Conservation (phyloP, 53 echinoderm and acorn worm genomes). For the Actinopyga echinites region DNA sequence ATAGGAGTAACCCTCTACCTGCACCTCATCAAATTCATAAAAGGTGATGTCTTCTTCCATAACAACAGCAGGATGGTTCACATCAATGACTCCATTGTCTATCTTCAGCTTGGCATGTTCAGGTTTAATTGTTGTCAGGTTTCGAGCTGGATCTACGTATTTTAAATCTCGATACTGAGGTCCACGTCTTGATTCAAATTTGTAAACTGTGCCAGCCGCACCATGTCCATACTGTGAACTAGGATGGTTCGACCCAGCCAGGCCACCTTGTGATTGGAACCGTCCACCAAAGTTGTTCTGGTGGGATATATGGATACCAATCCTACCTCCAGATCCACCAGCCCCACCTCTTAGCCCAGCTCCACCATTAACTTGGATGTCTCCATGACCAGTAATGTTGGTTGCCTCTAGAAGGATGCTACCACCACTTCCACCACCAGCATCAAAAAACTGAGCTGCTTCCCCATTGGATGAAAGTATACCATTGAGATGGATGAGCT, state of each 20-base stretch:
- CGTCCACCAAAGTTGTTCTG: conserved; percentile 86
- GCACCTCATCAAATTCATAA: conserved; percentile 94
- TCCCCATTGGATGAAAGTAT: conserved; percentile 63
- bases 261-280: conserved; percentile 72
- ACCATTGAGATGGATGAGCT: conserved; percentile 81
- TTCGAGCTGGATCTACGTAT: conserved; percentile 65
- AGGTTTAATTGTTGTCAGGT: conserved; percentile 83
- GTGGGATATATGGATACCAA: conserved; percentile 82
- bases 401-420: conserved; percentile 81
- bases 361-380: conserved; percentile 77
- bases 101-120: conserved; percentile 79
- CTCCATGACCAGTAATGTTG: conserved; percentile 91
- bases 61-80: conserved; percentile 81
- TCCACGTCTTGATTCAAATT: conserved; percentile 84
- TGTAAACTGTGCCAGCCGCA: conserved; percentile 88
- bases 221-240: conserved; percentile 60
- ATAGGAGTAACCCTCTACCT: conserved; percentile 85
- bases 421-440: conserved; percentile 93
- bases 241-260: conserved; percentile 40
- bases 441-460: conserved; percentile 34
- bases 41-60: conserved; percentile 87
- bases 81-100: conserved; percentile 75
- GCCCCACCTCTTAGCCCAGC: conserved; percentile 56
- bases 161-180: conserved; percentile 93
- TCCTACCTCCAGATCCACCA: conserved; percentile 87